Base-by-base conservation (phyloP, 2,113 vertebrate genomes). In the Anser cygnoides region DNA sequence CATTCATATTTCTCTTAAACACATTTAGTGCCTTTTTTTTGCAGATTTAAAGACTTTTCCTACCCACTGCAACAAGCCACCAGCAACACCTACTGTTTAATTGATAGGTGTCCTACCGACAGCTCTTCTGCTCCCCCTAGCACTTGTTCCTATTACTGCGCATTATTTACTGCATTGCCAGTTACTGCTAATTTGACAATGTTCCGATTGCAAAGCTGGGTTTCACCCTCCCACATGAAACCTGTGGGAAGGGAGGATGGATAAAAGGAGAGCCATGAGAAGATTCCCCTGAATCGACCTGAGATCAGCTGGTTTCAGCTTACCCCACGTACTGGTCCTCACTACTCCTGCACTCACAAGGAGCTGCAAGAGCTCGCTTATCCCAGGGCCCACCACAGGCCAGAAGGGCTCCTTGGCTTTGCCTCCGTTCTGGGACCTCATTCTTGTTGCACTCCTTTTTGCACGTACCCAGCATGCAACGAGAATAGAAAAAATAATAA, bases 81-180 rank as follows among this genome's bases (percentile, higher is more conserved):
- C 76, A 89, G 84, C 65, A 78, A 43, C 12, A 22, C 41, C 85
- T 74, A 57, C 81, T 35, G 81, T 83, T 68, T 50, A 78, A 86
- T 19, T 19, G 59, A 43, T 3, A n/a, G 89, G 21, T 13, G 25
- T 6, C 65, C 20, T 21, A 13, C 54, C 73, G 26, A 29, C 73
- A 65, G 93, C 88, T 93, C 95, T 95, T 61, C 84, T 22, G 77
- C 96, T 93, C 96, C 96, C 96, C 77, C 96, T 97, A 91, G 71
- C 89, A 43, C 77, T 52, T 44, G 31, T 6, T 87, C 55, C 63
- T 39, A 4, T 67, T 22, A 74, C 22, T 85, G 95, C 96, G 82
- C 41, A n/a, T 74, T 62, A 41, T 15, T 90, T 12, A 44, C 3
- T 3, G 68, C 26, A 54, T 6, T 13, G 62, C 62, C 73, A 5